phyloP scores from a whole-genome alignment of 2,888 invertebrate genomes.

The Anthrax anthrax region DNA sequence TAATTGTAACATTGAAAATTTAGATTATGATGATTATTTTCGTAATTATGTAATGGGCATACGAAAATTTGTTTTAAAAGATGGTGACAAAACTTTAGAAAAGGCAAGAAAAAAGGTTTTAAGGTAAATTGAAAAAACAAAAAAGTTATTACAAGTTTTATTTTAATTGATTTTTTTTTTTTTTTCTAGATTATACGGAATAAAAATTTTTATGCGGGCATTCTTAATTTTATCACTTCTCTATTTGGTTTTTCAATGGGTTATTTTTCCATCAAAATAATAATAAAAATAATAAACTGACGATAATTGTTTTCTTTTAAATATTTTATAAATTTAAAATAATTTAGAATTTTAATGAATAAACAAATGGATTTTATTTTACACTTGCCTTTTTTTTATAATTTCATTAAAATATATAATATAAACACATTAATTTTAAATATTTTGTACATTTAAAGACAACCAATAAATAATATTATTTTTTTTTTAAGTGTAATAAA shows the following conservation, averaged over 20 bases:
- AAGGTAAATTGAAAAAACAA: conserved; percentile 35
- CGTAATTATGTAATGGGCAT: conserved; percentile 73
- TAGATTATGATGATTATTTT: conserved; percentile 70
- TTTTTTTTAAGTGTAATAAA: too few species aligned
- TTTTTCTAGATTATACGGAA: neutral
- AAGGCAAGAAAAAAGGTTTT: conserved; percentile 49
- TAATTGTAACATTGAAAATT: conserved; percentile 47
- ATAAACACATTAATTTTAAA: too few species aligned
- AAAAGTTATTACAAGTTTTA: too few species aligned
- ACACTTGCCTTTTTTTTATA: too few species aligned
- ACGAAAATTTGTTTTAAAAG: conserved; percentile 66
- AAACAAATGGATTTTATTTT: too few species aligned
- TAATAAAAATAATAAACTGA: too few species aligned
- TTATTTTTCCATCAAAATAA: neutral
- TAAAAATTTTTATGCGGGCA: neutral
- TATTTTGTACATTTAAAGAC: too few species aligned
- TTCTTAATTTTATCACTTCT: neutral
- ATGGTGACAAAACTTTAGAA: conserved; percentile 48
- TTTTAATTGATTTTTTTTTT: neutral
- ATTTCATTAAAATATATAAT: too few species aligned
- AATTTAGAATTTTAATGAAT: too few species aligned
- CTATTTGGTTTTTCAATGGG: neutral
- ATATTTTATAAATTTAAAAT: too few species aligned
- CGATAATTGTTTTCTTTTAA: too few species aligned
- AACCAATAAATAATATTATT: too few species aligned